A percentile compares a stretch with the other conserved stretches of the same genome.
phyloP scores from a whole-genome alignment of 2,888 invertebrate species.

The Clivina fossor region DNA sequence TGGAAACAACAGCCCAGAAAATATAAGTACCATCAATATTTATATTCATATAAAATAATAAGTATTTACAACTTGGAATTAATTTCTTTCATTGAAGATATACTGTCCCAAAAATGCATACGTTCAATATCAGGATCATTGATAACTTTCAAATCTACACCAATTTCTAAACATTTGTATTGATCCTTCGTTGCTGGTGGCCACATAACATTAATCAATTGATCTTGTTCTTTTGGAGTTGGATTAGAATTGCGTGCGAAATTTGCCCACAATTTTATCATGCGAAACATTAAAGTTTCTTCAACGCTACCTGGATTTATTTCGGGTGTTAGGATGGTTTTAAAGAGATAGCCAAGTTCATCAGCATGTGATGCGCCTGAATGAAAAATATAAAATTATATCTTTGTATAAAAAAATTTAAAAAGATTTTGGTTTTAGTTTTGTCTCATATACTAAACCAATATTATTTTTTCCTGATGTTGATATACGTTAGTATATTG shows the following conservation, averaged over 20 bases:
- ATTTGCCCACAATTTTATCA: conserved; percentile 44
- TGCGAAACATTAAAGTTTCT: conserved; percentile 38
- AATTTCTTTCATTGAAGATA: conserved; percentile 1
- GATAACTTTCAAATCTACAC: conserved; percentile 41
- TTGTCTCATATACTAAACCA: too few species aligned
- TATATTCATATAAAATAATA: too few species aligned
- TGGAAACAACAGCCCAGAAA: too few species aligned
- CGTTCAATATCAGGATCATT: conserved; percentile 44
- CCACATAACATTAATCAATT: conserved; percentile 43
- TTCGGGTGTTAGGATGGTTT: conserved; percentile 36
- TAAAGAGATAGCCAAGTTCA: conserved; percentile 45
- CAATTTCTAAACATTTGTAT: conserved; percentile 45
- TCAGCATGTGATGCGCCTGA: conserved; percentile 45
- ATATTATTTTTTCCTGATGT: too few species aligned
- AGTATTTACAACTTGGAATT: conserved; percentile 5
- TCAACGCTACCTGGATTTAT: conserved; percentile 38
- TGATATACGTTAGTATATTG: too few species aligned
- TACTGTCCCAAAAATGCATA: conserved; percentile 46
- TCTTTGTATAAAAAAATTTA: neutral
- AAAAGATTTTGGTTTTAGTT: neutral
- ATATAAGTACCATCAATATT: too few species aligned
- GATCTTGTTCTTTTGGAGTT: conserved; percentile 35
- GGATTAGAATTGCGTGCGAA: conserved; percentile 45
- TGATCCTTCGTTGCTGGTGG: conserved; percentile 40
- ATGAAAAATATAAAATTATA: too few species aligned